These are phyloP conservation scores for Bombus pyrosoma DNA, from an alignment of 1,140 invertebrate genomes.

Conservation along the genomic window DNA sequence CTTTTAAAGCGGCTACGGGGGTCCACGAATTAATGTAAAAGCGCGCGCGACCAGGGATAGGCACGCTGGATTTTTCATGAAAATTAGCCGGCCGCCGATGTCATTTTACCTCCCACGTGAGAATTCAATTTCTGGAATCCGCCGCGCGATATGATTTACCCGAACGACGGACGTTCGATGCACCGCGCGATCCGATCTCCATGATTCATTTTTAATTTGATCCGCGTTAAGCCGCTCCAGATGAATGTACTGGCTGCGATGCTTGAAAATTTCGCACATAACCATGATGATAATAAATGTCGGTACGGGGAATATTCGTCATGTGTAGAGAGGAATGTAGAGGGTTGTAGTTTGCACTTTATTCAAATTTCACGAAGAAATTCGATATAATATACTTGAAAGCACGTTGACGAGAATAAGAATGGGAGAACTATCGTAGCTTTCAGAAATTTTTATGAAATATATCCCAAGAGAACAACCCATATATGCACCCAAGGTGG, in stretches of 20 bases:
- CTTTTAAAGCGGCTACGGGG: slow-evolving; percentile 39
- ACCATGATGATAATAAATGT: background rate
- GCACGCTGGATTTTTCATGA: slow-evolving; percentile 27
- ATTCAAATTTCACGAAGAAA: background rate
- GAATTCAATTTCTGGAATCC: slow-evolving; percentile 44
- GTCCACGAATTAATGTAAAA: slow-evolving; percentile 45
- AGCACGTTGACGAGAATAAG: background rate
- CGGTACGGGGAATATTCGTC: background rate
- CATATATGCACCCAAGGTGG: background rate
- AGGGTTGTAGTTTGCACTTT: no score
- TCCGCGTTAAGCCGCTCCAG: slow-evolving; percentile 7
- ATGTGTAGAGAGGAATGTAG: no score
- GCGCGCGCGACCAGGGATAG: background rate
- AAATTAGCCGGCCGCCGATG: slow-evolving; percentile 32
- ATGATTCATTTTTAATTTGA: slow-evolving; percentile 45
- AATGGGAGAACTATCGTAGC: background rate
- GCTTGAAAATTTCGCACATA: background rate
- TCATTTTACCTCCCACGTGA: slow-evolving; percentile 9
- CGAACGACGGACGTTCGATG: background rate
- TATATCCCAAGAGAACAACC: background rate
- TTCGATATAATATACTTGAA: background rate
- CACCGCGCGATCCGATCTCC: slow-evolving; percentile 7
- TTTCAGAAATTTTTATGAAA: background rate
- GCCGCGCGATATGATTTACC: slow-evolving; percentile 8
- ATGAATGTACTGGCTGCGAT: background rate